phyloP scores from a whole-genome alignment of 2,797 vertebrate species.

The Pogonophryne albipinna region DNA sequence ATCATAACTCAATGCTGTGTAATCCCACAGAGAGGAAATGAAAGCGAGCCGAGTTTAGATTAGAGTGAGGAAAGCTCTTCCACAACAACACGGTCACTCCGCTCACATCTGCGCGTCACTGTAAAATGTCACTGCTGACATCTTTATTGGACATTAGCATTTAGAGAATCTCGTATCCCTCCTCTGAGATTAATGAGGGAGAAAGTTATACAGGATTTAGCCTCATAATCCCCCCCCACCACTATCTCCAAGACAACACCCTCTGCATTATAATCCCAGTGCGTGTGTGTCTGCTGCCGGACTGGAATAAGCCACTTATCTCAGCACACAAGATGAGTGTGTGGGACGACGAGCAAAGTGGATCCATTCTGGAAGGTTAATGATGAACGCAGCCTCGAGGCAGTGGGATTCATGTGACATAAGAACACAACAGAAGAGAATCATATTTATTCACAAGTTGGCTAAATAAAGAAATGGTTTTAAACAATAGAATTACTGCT shows the following conservation, averaged over 20 bases:
- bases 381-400: conserved; percentile 27
- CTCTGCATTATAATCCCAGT: conserved; percentile 62
- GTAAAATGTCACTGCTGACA: conserved; percentile 71
- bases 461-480: conserved; percentile 52
- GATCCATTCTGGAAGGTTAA: conserved; percentile 71
- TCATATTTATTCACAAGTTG: conserved; percentile 51
- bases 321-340: conserved; percentile 32
- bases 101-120: conserved; percentile 45
- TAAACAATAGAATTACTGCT: conserved; percentile 65
- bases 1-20: conserved; percentile 21
- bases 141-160: conserved; percentile 74
- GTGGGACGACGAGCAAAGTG: conserved; percentile 42
- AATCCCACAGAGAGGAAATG: conserved; percentile 37
- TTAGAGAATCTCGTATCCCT: conserved; percentile 64
- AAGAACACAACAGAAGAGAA: conserved; percentile 47
- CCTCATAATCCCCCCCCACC: conserved; percentile 59
- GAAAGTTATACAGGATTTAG: conserved; percentile 64
- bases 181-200: conserved; percentile 68
- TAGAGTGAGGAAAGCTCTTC: conserved; percentile 48
- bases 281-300: conserved; percentile 20
- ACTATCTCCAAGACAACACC: conserved; percentile 75
- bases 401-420: conserved; percentile 51
- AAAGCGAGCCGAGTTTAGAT: conserved; percentile 19
- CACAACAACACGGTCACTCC: conserved; percentile 31
- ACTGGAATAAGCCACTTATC: conserved; percentile 51